These are phyloP conservation scores for Scaptomyza tumidula DNA, from an alignment of 2,888 invertebrate species.

Conservation along the genomic window DNA sequence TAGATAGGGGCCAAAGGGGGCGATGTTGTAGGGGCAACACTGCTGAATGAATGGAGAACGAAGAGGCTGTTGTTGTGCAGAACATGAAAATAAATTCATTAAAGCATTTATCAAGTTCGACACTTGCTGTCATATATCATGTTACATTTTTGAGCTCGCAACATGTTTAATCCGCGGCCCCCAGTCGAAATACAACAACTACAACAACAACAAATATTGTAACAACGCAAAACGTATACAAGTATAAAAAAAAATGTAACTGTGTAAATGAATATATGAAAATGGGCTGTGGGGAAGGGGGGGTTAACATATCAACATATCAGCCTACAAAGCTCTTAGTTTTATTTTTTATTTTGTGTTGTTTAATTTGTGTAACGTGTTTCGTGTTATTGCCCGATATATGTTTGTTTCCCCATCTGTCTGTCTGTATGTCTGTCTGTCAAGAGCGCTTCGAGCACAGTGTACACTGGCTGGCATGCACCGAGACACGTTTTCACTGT, in stretches of 20 bases:
- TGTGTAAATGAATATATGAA: too few relatives aligned
- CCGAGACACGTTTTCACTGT: constrained; percentile 11
- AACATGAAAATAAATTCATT: constrained; percentile 78
- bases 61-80: constrained; percentile 20
- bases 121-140: constrained; percentile 74
- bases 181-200: constrained; percentile 21
- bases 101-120: constrained; percentile 80
- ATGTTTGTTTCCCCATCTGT: constrained; percentile 5
- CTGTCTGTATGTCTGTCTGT: constrained; percentile 5
- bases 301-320: constrained; percentile 36
- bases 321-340: constrained; percentile 23
- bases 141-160: constrained; percentile 60
- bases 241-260: constrained; percentile 18
- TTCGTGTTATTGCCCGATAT: constrained; percentile 42
- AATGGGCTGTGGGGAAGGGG: too few relatives aligned
- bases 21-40: neutral
- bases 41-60: too few relatives aligned
- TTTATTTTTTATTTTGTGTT: constrained; percentile 23
- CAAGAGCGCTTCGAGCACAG: constrained; percentile 22
- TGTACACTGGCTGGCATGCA: constrained; percentile 13
- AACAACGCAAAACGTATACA: neutral
- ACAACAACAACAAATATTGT: too few relatives aligned
- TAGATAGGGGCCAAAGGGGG: neutral
- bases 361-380: constrained; percentile 71
- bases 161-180: constrained; percentile 73